A percentile compares a stretch with the other conserved stretches of the same genome.
Evolutionary conservation across 2,113 vertebrate species (phyloP).

Genomic region (Laterallus jamaicensis): DNA sequence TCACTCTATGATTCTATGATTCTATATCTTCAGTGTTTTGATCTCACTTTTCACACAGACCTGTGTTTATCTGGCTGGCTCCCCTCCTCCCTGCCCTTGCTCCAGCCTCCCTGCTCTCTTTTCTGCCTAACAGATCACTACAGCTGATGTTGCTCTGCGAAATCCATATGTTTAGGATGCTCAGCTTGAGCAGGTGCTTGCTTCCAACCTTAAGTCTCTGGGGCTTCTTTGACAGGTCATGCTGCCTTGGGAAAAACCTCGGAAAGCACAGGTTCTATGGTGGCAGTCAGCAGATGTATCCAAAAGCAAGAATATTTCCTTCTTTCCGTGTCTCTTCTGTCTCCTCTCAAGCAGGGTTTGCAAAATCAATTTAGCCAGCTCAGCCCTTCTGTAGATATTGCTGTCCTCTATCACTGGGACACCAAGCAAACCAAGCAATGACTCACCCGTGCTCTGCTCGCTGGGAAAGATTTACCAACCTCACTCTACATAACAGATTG

Average conservation of each 20-base stretch:
- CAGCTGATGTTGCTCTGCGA: background rate
- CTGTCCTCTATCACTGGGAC: background rate
- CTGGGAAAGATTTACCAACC: background rate
- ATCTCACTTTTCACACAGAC: background rate
- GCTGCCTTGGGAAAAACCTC: constrained; percentile 16
- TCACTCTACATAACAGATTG: background rate
- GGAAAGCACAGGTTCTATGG: background rate
- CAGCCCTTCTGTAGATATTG: background rate
- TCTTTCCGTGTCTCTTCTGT: background rate
- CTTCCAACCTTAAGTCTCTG: constrained; percentile 3
- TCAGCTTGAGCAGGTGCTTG: background rate
- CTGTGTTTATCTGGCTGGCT: fast-evolving
- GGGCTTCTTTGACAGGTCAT: background rate
- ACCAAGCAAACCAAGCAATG: background rate
- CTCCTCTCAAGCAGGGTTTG: background rate
- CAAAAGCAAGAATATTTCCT: background rate
- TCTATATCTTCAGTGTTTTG: background rate
- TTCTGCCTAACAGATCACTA: background rate
- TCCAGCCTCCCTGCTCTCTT: background rate
- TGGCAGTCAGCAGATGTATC: background rate
- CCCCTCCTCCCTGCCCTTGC: background rate
- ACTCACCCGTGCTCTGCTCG: background rate
- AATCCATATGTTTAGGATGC: background rate
- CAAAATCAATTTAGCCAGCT: background rate
- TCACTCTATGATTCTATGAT: too few relatives aligned